Percentiles rank a stretch among this genome's conserved stretches.
These are phyloP conservation scores for Linhomoeus sp. DNA, from an alignment of 2,888 invertebrate genomes.

Conservation along the genomic window DNA sequence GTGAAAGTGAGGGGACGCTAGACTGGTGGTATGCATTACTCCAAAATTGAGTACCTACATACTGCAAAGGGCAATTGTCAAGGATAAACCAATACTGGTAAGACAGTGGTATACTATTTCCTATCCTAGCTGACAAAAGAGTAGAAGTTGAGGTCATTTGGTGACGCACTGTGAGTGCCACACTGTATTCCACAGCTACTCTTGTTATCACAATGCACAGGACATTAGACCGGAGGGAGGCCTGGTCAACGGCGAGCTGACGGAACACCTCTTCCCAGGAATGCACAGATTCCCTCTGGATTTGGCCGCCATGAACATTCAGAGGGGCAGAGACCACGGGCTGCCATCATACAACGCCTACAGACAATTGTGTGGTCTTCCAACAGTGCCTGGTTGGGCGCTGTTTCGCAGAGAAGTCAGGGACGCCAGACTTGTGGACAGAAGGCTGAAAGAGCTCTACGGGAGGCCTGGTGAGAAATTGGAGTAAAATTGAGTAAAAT, in stretches of 20 bases:
- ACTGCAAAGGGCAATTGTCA: too few relatives aligned
- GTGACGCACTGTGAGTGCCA: too few relatives aligned
- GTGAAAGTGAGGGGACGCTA: neutral
- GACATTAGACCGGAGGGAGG: too few relatives aligned
- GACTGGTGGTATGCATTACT: neutral
- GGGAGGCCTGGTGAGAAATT: too few relatives aligned
- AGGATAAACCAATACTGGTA: too few relatives aligned
- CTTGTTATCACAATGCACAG: too few relatives aligned
- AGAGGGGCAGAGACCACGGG: conserved; percentile 30
- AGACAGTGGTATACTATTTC: too few relatives aligned
- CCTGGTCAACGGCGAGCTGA: conserved; percentile 69
- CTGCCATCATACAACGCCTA: conserved; percentile 27
- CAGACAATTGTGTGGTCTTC: neutral
- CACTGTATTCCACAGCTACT: too few relatives aligned
- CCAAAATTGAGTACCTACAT: neutral
- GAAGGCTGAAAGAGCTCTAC: too few relatives aligned
- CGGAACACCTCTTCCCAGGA: conserved; percentile 54
- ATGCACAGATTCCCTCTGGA: conserved; percentile 46
- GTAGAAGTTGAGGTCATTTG: too few relatives aligned
- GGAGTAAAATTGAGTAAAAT: too few relatives aligned
- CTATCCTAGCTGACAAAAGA: too few relatives aligned
- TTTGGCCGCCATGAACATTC: conserved; percentile 84
- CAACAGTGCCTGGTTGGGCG: neutral
- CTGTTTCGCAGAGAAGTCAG: neutral
- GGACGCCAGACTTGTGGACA: neutral